Evolutionary conservation across 2,888 invertebrate genomes (phyloP).

Genomic region (Tricholauxania praeusta): DNA sequence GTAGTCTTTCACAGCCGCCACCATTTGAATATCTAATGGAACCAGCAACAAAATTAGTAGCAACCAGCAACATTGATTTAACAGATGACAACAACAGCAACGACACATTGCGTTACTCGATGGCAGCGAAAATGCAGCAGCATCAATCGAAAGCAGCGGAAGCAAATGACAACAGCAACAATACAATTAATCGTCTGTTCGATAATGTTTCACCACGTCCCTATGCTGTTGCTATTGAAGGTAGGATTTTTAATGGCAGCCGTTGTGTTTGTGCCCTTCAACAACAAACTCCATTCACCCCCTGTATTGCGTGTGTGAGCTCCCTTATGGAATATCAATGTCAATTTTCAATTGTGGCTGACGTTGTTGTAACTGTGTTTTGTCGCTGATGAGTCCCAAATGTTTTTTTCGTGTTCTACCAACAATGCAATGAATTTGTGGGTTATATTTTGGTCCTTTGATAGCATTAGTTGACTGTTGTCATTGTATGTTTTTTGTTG

Average conservation of each 20-base stretch:
- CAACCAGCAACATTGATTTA: slow-evolving; percentile 44
- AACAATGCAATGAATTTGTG: no score
- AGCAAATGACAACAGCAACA: slow-evolving; percentile 39
- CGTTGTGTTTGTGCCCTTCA: no score
- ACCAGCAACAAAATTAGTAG: slow-evolving; percentile 39
- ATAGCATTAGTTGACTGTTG: no score
- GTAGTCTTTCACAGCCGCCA: slow-evolving; percentile 44
- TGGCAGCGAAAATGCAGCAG: slow-evolving; percentile 18
- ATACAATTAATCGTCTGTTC: slow-evolving; percentile 57
- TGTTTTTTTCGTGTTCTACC: no score
- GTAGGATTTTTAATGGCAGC: slow-evolving; percentile 50
- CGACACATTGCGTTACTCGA: not conserved
- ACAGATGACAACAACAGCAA: slow-evolving; percentile 18
- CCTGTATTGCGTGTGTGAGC: not conserved
- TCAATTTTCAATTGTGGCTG: not conserved
- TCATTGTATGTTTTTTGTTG: no score
- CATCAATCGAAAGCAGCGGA: slow-evolving; percentile 11
- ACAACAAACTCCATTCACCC: no score
- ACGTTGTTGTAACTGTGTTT: not conserved
- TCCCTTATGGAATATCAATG: not conserved
- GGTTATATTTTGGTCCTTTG: no score
- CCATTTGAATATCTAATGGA: slow-evolving; percentile 54
- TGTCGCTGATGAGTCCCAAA: not conserved
- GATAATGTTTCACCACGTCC: slow-evolving; percentile 66
- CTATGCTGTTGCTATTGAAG: slow-evolving; percentile 59